Conservation (phyloP, 2,888 invertebrate genomes). For the Balanococcus diminutus region DNA sequence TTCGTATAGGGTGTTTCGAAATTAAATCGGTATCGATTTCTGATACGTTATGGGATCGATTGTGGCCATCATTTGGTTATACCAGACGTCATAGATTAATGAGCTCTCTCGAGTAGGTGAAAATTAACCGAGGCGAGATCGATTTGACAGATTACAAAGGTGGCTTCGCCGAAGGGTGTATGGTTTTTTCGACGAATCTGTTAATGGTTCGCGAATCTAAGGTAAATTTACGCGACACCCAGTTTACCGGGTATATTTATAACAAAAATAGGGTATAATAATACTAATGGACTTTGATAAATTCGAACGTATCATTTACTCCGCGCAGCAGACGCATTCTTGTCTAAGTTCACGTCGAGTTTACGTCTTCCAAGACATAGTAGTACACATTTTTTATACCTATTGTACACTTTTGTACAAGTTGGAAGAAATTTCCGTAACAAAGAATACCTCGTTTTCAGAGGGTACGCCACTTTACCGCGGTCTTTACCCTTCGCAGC, state of each 20-base stretch:
- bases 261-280: slow-evolving; percentile 46
- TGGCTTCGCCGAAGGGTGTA: no score
- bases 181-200: not conserved
- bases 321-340: slow-evolving; percentile 26
- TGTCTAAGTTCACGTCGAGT: slow-evolving; percentile 48
- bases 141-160: not conserved
- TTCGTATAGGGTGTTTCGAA: slow-evolving; percentile 45
- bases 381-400: slow-evolving; percentile 48
- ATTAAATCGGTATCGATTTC: slow-evolving; percentile 18
- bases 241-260: not conserved
- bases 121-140: not conserved
- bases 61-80: not conserved
- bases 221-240: slow-evolving; percentile 39
- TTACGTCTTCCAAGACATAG: slow-evolving; percentile 51
- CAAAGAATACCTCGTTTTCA: slow-evolving; percentile 1
- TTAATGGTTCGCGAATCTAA: not conserved
- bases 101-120: not conserved
- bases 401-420: slow-evolving; percentile 34
- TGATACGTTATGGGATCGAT: not conserved
- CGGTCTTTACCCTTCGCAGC: not conserved
- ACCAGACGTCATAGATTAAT: not conserved
- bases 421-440: slow-evolving; percentile 34
- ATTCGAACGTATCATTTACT: slow-evolving; percentile 51
- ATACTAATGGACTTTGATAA: slow-evolving; percentile 54
- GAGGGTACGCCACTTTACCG: not conserved